Evolutionary conservation across 1,140 invertebrate genomes (phyloP), one percentile per base, ranked within the genome.

Genomic region (Agrypnia vestita): DNA sequence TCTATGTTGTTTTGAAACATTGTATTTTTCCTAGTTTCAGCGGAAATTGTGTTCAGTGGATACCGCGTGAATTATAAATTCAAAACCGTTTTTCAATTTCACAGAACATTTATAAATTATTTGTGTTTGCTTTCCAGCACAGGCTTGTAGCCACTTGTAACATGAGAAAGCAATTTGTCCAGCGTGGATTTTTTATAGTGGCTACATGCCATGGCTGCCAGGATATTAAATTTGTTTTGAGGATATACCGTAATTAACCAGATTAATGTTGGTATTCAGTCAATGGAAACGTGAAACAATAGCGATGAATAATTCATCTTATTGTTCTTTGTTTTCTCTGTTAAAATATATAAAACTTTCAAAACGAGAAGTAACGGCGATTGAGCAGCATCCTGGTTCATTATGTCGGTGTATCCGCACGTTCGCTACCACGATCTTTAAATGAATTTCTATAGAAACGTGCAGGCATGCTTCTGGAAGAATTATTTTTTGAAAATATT

Each of bases 81-180:
- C 15, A 71, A 35, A 49, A 47, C 67, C 67, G 47, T 71, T 71
- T 47, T 21, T 71, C 67, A 71, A 49, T 71, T 49, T 71, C 67
- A 49, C 67, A 49, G 46, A 17, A 47, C 13, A 71, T 71, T 71
- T 47, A 71, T 71, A 71, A 71, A 71, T 71, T 71, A 35, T 49
- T 71, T 47, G 15, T 47, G 17, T 71, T 71, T 17, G 7, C 12
- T 43, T 8, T 19, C 19, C 67, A 19, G 46, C 46, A 49, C 7
- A 35, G 35, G 19, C 35, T 64, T 64, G 61, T 64, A 35, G 43
- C 15, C 7, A 69, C 64, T 46, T 46, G 67, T 47, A 71, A 71
- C 47, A 46, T 49, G 67, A 71, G 13, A 71, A 15, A 47, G 44
- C 67, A 49, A 71, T 71, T 71, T 71, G 67, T 71, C 17, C 46